These are phyloP conservation scores for Acanthoscelides obtectus DNA, from an alignment of 2,888 invertebrate genomes.

Conservation along the genomic window DNA sequence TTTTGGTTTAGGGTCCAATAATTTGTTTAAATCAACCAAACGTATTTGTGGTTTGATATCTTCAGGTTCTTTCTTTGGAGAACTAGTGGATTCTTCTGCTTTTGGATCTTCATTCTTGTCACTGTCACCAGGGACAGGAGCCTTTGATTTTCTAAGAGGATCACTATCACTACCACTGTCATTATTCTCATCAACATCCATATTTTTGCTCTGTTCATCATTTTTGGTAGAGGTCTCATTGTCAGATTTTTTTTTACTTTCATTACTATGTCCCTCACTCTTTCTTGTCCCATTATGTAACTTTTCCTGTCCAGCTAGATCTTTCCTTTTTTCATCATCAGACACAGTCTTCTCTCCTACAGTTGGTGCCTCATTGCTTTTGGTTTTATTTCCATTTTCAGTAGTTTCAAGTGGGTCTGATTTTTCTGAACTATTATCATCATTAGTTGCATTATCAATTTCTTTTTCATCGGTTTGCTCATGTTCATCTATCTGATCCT, in stretches of 20 bases:
- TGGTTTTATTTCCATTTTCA: not conserved
- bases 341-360: not conserved
- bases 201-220: not conserved
- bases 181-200: not conserved
- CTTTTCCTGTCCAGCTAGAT: not conserved
- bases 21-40: constrained; percentile 41
- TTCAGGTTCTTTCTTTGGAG: not conserved
- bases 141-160: not conserved
- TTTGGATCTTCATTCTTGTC: not conserved
- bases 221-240: not conserved
- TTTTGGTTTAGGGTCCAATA: constrained; percentile 35
- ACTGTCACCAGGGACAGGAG: not conserved
- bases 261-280: not conserved
- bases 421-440: not conserved
- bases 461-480: not conserved
- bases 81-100: not conserved
- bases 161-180: not conserved
- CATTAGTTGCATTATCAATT: not conserved
- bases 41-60: constrained; percentile 30
- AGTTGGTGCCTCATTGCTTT: not conserved
- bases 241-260: not conserved
- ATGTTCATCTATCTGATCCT: not conserved
- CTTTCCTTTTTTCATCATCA: not conserved
- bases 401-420: not conserved
- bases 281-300: not conserved